Conservation (phyloP, 2,113 vertebrate genomes). For the Neoarius graeffei region DNA sequence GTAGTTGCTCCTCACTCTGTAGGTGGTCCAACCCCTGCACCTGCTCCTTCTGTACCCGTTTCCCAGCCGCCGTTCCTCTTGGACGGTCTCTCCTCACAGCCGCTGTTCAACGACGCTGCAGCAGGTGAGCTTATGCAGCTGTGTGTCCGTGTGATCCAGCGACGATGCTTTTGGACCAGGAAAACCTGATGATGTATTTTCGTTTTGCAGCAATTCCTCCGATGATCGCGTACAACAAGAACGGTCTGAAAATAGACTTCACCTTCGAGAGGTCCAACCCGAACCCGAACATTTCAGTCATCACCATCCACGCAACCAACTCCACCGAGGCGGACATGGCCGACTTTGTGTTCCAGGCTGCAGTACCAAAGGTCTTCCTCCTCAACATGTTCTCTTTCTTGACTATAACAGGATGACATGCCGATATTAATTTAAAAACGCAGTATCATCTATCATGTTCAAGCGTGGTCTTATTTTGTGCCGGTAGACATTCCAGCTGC, state of each 20-base stretch:
- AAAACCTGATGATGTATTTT: not conserved
- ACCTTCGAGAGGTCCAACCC: conserved; percentile 96
- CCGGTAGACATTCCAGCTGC: conserved; percentile 96
- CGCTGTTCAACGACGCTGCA: conserved; percentile 90
- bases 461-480: not conserved
- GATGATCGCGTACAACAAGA: conserved; percentile 97
- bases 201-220: conserved; percentile 84
- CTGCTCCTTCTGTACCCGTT: conserved; percentile 73
- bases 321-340: conserved; percentile 94
- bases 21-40: conserved; percentile 78
- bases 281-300: conserved; percentile 93
- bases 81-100: conserved; percentile 88
- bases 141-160: not conserved
- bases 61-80: conserved; percentile 88
- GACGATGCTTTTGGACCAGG: not conserved
- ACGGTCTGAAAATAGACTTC: conserved; percentile 98
- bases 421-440: too few relatives aligned
- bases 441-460: too few relatives aligned
- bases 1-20: not conserved
- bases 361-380: conserved; percentile 94
- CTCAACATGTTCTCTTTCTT: not conserved
- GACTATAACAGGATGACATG: not conserved
- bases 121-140: conserved; percentile 72
- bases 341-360: conserved; percentile 99
- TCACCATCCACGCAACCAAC: conserved; percentile 97